Percentiles rank a stretch among this genome's conserved stretches.
Conservation (phyloP, 2,888 invertebrate genomes). For the Hypomecis punctinalis region DNA sequence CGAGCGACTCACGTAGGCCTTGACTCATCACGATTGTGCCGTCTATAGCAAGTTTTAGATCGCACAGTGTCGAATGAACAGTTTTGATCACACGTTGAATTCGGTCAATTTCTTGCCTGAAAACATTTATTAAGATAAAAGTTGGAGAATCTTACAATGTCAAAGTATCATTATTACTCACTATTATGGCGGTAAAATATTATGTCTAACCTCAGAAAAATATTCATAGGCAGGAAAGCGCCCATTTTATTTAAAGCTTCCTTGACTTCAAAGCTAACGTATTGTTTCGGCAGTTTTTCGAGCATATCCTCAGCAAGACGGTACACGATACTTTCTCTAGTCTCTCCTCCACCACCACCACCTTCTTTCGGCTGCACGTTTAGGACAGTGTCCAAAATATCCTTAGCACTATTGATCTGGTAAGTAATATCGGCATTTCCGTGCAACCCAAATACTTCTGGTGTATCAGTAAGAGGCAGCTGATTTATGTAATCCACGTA, state of each 20-base stretch:
- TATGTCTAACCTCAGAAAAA: slow-evolving; percentile 89
- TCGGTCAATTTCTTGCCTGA: slow-evolving; percentile 91
- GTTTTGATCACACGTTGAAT: slow-evolving; percentile 94
- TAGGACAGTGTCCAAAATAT: slow-evolving; percentile 96
- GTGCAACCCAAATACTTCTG: slow-evolving; percentile 98
- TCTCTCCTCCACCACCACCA: slow-evolving; percentile 95
- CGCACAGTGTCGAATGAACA: slow-evolving; percentile 92
- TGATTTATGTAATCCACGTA: slow-evolving; percentile 95
- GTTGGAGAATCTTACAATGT: not conserved
- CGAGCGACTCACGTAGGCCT: slow-evolving; percentile 92
- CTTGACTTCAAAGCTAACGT: slow-evolving; percentile 94
- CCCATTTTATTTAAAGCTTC: slow-evolving; percentile 97
- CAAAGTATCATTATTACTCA: not conserved
- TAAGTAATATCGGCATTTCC: slow-evolving; percentile 98
- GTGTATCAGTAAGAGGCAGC: slow-evolving; percentile 94
- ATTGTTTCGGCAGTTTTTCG: slow-evolving; percentile 90
- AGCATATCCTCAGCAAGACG: slow-evolving; percentile 97
- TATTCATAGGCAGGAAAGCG: slow-evolving; percentile 96
- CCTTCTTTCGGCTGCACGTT: slow-evolving; percentile 99
- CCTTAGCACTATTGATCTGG: slow-evolving; percentile 98
- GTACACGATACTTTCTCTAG: slow-evolving; percentile 96
- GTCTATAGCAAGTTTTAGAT: slow-evolving; percentile 97
- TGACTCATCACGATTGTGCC: slow-evolving; percentile 99
- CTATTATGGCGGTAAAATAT: not conserved
- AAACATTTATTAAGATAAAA: slow-evolving; percentile 30